Base-by-base conservation (phyloP, 2,113 vertebrate species). In the Myotis brandtii region DNA sequence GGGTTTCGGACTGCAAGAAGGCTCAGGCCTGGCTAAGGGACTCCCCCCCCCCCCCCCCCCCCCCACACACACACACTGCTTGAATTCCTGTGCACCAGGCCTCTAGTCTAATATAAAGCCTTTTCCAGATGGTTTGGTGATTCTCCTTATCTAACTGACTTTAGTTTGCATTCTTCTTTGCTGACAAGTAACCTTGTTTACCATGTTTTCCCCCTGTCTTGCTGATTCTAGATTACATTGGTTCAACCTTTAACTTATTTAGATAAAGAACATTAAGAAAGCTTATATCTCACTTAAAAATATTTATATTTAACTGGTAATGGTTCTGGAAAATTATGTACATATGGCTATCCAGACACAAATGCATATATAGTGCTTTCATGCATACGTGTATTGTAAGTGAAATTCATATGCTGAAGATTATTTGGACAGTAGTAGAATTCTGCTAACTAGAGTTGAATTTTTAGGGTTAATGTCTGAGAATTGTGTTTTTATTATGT, bases 401-500 rank as follows among this genome's bases (percentile, higher is more conserved):
- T 23, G 82, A 91, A 56, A 80, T 83, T 40, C 25, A 67, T 13
- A 7, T 8, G 6, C 30, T 48, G 21, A 48, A 59, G n/a, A 30
- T 27, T 16, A 40, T 62, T 82, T 70, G n/a, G 17, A 80, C 25
- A 89, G 50, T 83, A 86, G 9, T 50, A 16, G 40, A 76, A 25
- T 54, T 94, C 14, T 76, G 43, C 66, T 87, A 84, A 50, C 32
- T 18, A 37, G 64, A 91, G 87, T 62, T 73, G 21, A 46, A 30
- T 75, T 46, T 92, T 93, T 81, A 43, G 86, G 59, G 82, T 17
- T 34, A 32, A 66, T 21, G 11, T 70, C 95, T 77, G 59, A 86
- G 79, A 89, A 75, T 48, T 27, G 18, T 95, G 62, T 87, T 89
- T 83, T 27, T 48, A 52, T 95, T 95, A 86, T 64, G 66, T 95